Base-by-base conservation (phyloP, 2,797 vertebrate species). In the Acanthornis magna region DNA sequence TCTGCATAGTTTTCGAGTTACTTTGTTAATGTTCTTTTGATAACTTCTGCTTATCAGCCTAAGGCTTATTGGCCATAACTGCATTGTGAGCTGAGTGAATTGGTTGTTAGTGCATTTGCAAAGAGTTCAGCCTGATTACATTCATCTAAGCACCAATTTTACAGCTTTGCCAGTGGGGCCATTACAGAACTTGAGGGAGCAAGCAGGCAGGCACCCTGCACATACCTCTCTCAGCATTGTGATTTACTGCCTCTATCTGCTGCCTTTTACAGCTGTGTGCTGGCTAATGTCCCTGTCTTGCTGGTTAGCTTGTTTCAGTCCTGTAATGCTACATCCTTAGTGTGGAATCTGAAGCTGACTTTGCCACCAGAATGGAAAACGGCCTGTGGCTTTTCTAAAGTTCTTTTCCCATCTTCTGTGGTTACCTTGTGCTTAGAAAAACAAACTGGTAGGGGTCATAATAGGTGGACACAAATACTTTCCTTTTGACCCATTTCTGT, bases 211-310 rank as follows among this genome's bases (percentile, higher is more conserved):
- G 81, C 93, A 82, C 61, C 63, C 54, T 63, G 90, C 63, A 67
- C 80, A 63, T 90, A 86, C 85, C 82, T 94, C 67, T 91, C 58
- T 30, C 21, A 57, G 72, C 51, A 34, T 3, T 3, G 53, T 83
- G 93, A 94, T 93, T 94, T 95, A 94, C 66, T 81, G 79, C 88
- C 70, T 51, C 89, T 96, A 17, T 96, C 96, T 95, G 92, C 89
- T 93, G 76, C 77, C 89, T 76, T 89, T 96, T 93, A 89, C 42
- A 88, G 66, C 74, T 68, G 30, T 62, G 73, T 88, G 80, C 94
- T 95, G 84, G 89, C 90, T 93, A 82, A 91, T 75, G 62, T 95
- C 85, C 36, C 45, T 88, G 61, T 84, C 71, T 74, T 48, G 73
- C 70, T 85, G 76, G 27, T 90, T 72, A 65, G 96, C 79, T 93